phyloP scores from a whole-genome alignment of 2,113 vertebrate genomes.

The Hypocryptadius cinnamomeus region DNA sequence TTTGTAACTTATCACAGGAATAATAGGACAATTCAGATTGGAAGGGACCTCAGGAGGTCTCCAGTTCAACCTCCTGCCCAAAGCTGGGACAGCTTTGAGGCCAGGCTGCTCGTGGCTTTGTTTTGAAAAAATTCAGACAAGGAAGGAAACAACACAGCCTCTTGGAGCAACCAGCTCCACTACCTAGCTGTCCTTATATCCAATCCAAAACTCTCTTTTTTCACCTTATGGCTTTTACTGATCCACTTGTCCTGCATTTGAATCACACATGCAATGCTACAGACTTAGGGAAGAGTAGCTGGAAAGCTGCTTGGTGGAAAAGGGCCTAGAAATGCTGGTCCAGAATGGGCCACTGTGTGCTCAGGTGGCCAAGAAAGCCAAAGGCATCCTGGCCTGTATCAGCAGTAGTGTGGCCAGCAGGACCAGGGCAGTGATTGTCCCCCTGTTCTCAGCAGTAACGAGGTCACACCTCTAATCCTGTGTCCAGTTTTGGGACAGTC shows the following conservation, averaged over 20 bases:
- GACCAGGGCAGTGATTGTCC: neutral
- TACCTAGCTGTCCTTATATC: neutral
- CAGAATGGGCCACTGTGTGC: neutral
- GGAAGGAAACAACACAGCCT: neutral
- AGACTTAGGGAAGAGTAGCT: neutral
- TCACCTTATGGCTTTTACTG: neutral
- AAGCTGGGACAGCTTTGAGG: neutral
- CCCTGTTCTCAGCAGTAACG: accelerated
- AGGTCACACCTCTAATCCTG: accelerated
- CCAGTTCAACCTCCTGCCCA: neutral
- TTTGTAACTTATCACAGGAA: neutral
- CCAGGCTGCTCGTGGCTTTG: neutral
- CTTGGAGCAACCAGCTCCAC: neutral
- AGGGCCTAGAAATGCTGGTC: neutral
- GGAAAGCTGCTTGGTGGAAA: neutral
- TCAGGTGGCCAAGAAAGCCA: neutral
- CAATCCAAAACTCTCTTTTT: neutral
- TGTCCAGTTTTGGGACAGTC: neutral
- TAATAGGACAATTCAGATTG: neutral
- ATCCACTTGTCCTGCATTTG: neutral
- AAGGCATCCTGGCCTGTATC: neutral
- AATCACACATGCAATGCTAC: neutral
- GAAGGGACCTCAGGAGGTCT: neutral
- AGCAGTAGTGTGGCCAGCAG: neutral
- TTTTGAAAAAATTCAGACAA: neutral